A percentile compares a stretch with the other conserved stretches of the same genome.
These are phyloP conservation scores for Coendou prehensilis DNA, from an alignment of 2,797 vertebrate genomes.

Conservation along the genomic window DNA sequence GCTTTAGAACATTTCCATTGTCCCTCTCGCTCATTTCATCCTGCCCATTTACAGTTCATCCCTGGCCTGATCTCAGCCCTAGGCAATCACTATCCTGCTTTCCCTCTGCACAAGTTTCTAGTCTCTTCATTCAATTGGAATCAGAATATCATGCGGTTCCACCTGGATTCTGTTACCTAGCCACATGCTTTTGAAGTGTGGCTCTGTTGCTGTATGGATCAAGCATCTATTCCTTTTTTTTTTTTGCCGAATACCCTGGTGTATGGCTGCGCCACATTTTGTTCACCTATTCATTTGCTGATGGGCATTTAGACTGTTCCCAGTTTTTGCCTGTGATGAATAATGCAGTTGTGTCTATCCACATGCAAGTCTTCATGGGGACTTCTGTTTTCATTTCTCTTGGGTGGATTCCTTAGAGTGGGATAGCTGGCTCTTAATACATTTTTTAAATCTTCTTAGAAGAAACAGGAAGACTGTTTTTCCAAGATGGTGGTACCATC, in stretches of 20 bases:
- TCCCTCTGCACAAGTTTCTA: accelerated
- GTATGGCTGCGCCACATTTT: background rate
- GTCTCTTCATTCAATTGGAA: background rate
- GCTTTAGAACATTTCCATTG: background rate
- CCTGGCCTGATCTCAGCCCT: background rate
- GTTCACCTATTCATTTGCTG: background rate
- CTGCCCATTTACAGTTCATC: no score
- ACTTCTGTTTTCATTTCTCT: background rate
- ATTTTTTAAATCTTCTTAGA: background rate
- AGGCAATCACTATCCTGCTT: background rate
- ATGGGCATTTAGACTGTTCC: background rate
- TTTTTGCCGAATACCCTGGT: background rate
- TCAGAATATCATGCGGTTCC: background rate
- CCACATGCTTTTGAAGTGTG: background rate
- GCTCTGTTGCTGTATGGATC: accelerated
- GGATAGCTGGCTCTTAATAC: background rate
- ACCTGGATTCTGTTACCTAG: background rate
- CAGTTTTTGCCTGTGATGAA: background rate
- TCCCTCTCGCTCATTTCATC: background rate
- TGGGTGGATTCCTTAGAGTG: background rate
- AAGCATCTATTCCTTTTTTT: background rate
- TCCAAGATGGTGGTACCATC: background rate
- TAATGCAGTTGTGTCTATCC: accelerated
- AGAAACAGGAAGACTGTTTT: background rate
- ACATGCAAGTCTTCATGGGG: accelerated